These are phyloP conservation scores for Rhopilema esculentum DNA, from an alignment of 30 jellyfish, hydroid and myxozoan genomes.

Conservation along the genomic window DNA sequence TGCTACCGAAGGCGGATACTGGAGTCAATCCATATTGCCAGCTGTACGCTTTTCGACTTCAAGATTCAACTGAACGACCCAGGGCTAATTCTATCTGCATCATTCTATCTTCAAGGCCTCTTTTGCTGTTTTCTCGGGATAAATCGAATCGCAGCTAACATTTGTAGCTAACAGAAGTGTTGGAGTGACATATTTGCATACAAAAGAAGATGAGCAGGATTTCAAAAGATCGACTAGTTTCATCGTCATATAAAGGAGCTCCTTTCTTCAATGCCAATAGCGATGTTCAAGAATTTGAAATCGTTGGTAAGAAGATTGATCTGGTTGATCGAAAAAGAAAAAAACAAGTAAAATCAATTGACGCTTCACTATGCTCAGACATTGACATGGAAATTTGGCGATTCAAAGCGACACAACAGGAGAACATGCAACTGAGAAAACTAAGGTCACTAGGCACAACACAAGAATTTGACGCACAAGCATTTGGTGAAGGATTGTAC, in stretches of 20 bases:
- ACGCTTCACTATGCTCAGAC: neutral
- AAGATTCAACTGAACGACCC: too few relatives aligned
- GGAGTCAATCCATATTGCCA: too few relatives aligned
- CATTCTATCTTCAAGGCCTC: too few relatives aligned
- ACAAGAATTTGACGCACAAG: neutral
- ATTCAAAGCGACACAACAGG: neutral
- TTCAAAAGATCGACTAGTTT: too few relatives aligned
- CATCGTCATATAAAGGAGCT: neutral
- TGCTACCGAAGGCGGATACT: too few relatives aligned
- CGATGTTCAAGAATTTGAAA: neutral
- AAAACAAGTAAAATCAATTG: neutral
- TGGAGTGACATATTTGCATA: too few relatives aligned
- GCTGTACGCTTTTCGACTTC: too few relatives aligned
- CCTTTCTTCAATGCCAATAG: neutral
- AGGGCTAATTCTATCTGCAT: too few relatives aligned
- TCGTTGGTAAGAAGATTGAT: conserved; percentile 20
- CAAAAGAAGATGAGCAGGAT: too few relatives aligned
- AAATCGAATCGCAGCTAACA: too few relatives aligned
- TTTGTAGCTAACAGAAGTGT: too few relatives aligned
- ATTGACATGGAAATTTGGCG: neutral
- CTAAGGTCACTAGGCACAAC: neutral
- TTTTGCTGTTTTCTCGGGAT: too few relatives aligned
- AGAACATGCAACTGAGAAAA: neutral
- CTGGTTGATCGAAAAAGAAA: conserved; percentile 5
- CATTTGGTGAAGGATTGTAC: neutral